Evolutionary conservation across 2,113 vertebrate genomes (phyloP).

Genomic region (Mionectes macconnelli): DNA sequence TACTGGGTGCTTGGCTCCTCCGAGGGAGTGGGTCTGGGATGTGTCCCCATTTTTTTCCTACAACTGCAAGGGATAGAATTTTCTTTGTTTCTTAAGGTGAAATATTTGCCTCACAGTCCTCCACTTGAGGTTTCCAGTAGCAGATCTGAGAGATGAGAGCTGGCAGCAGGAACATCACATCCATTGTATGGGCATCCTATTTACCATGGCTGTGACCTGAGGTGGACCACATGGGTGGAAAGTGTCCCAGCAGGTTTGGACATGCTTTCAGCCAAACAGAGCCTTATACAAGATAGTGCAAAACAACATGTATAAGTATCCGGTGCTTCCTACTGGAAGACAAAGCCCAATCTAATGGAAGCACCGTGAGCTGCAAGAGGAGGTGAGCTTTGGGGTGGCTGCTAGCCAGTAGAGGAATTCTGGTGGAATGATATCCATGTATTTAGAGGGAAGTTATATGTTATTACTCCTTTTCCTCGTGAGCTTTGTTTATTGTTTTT

Average conservation of each 20-base stretch:
- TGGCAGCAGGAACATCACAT: not conserved
- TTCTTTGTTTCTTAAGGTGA: not conserved
- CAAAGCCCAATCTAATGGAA: not conserved
- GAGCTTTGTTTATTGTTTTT: slow-evolving; percentile 47
- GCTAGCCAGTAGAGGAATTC: not conserved
- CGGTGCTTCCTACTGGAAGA: not conserved
- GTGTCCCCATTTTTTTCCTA: not conserved
- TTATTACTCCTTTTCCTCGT: slow-evolving; percentile 5
- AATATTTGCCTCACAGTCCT: not conserved
- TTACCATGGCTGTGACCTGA: not conserved
- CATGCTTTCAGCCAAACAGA: not conserved
- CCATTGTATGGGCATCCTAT: not conserved
- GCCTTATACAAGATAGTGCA: not conserved
- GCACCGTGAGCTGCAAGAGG: not conserved
- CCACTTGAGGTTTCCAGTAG: not conserved
- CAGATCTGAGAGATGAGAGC: not conserved
- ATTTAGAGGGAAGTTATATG: not conserved
- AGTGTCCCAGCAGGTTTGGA: not conserved
- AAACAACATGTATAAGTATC: not conserved
- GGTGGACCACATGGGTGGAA: not conserved
- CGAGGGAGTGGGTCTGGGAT: fast-evolving
- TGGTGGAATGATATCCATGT: not conserved
- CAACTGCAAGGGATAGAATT: fast-evolving
- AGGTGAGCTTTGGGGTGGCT: not conserved
- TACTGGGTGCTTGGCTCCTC: not conserved